These are phyloP conservation scores for Drosophila fuyamai DNA, from an alignment of 1,140 invertebrate genomes.

Conservation along the genomic window DNA sequence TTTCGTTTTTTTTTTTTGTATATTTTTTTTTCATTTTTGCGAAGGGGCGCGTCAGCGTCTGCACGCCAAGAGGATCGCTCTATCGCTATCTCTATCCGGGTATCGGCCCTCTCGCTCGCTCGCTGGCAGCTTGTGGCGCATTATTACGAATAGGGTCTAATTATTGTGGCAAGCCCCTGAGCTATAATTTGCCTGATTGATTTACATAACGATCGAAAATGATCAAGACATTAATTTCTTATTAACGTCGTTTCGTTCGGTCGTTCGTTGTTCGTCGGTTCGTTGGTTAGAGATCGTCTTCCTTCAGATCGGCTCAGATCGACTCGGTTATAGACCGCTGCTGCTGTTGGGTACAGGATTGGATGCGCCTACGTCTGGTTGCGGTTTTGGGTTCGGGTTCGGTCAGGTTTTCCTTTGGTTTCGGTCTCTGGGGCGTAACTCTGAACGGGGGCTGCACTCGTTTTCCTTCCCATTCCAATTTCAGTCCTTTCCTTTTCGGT, in stretches of 20 bases:
- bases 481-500: constrained; percentile 11
- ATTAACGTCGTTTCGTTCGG: constrained; percentile 79
- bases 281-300: constrained; percentile 18
- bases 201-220: constrained; percentile 85
- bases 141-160: constrained; percentile 84
- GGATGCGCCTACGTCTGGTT: constrained; percentile 36
- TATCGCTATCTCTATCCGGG: constrained; percentile 35
- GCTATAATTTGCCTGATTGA: constrained; percentile 85
- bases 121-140: constrained; percentile 59
- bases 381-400: constrained; percentile 4
- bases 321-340: not conserved
- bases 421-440: constrained; percentile 69
- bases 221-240: constrained; percentile 85
- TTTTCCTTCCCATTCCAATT: constrained; percentile 17
- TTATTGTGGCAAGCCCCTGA: constrained; percentile 85
- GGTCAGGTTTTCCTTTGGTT: constrained; percentile 34
- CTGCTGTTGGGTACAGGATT: constrained; percentile 19
- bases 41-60: constrained; percentile 76
- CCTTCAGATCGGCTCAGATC: constrained; percentile 1
- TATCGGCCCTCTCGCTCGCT: constrained; percentile 8
- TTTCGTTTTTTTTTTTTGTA: constrained; percentile 13
- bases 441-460: constrained; percentile 43
- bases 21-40: constrained; percentile 49
- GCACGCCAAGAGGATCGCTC: constrained; percentile 62
- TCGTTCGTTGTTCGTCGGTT: constrained; percentile 12